Evolutionary conservation across 1,140 invertebrate genomes (phyloP).

Genomic region (Metaphire vulgaris): DNA sequence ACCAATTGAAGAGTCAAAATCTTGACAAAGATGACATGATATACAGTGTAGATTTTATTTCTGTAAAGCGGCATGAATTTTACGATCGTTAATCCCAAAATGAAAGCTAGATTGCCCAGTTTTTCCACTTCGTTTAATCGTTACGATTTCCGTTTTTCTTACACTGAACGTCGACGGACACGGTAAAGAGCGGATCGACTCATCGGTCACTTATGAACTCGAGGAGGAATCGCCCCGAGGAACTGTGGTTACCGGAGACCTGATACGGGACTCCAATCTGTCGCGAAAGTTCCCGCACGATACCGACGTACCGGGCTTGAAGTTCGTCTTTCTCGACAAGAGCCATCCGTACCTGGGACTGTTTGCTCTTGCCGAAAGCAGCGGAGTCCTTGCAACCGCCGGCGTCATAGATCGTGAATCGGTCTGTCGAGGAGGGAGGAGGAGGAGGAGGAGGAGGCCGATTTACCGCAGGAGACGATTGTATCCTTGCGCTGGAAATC

Average conservation of each 20-base stretch:
- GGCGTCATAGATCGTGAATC: background rate
- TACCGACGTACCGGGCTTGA: background rate
- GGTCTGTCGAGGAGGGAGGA: background rate
- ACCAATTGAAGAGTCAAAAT: too few relatives aligned
- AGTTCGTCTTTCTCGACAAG: background rate
- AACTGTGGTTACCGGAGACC: background rate
- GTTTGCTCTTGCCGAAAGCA: background rate
- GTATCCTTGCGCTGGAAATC: background rate
- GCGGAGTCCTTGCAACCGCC: background rate
- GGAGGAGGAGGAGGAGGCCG: too few relatives aligned
- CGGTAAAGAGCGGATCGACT: too few relatives aligned
- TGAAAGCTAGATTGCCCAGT: too few relatives aligned
- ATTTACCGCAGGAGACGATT: background rate
- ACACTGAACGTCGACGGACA: too few relatives aligned
- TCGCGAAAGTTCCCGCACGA: background rate
- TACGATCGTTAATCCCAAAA: too few relatives aligned
- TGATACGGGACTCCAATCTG: background rate
- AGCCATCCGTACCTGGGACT: background rate
- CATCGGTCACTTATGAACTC: too few relatives aligned
- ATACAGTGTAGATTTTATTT: too few relatives aligned
- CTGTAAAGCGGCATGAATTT: too few relatives aligned
- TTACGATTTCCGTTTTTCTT: too few relatives aligned
- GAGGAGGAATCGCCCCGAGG: background rate
- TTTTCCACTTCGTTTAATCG: too few relatives aligned
- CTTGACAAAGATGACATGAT: too few relatives aligned